These are phyloP conservation scores for Trissoscelio sp. DNA, from an alignment of 2,888 invertebrate species.

Conservation along the genomic window DNA sequence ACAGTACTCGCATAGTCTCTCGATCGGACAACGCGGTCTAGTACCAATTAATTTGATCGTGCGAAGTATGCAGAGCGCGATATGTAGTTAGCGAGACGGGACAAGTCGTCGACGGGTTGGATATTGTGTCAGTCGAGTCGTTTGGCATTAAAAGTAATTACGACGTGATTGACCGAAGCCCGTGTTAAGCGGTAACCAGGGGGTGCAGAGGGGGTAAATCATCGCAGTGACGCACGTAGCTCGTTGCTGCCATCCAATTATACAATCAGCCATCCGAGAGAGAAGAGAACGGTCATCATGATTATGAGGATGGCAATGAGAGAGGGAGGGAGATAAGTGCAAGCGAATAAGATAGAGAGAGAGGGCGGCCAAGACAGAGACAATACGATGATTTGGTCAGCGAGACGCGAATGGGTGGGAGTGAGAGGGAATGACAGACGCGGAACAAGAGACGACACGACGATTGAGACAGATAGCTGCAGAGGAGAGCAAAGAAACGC, in stretches of 20 bases:
- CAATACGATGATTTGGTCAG: conserved; percentile 61
- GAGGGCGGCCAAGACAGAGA: conserved; percentile 49
- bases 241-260: conserved; percentile 83
- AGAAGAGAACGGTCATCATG: conserved; percentile 67
- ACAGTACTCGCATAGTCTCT: conserved; percentile 57
- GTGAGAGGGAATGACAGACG: conserved; percentile 30
- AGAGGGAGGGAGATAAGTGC: conserved; percentile 53
- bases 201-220: conserved; percentile 79
- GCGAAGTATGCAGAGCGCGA: conserved; percentile 81
- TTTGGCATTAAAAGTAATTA: conserved; percentile 83
- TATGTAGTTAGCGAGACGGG: conserved; percentile 74
- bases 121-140: conserved; percentile 83
- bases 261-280: conserved; percentile 80
- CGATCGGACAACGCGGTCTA: conserved; percentile 78
- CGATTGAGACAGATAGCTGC: conserved; percentile 65
- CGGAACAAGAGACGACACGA: conserved; percentile 64
- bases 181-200: conserved; percentile 77
- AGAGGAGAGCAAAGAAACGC: conserved; percentile 72
- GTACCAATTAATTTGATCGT: conserved; percentile 83
- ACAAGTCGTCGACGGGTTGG: conserved; percentile 81
- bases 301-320: conserved; percentile 67
- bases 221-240: conserved; percentile 83
- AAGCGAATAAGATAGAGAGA: conserved; percentile 50
- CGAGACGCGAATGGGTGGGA: conserved; percentile 44
- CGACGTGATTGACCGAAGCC: conserved; percentile 83